Evolutionary conservation across 2,888 invertebrate genomes (phyloP).

Genomic region (Tipula lateralis): DNA sequence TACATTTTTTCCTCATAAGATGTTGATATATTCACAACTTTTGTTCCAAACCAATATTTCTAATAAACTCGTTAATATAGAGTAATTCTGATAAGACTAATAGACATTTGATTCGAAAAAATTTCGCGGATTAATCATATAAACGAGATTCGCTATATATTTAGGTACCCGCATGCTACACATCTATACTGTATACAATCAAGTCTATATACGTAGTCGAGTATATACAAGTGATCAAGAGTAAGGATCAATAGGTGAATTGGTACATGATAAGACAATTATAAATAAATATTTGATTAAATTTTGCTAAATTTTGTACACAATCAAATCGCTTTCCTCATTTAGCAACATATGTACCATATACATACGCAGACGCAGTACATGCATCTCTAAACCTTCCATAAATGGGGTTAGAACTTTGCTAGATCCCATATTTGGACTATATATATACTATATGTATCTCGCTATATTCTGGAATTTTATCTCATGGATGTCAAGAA

Average conservation of each 20-base stretch:
- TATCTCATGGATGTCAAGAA: slow-evolving; percentile 11
- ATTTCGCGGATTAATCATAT: neutral
- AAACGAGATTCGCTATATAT: neutral
- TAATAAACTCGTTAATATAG: neutral
- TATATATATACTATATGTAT: neutral
- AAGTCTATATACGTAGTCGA: neutral
- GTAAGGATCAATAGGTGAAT: neutral
- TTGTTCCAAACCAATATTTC: no score
- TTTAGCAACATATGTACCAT: neutral
- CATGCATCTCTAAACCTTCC: neutral
- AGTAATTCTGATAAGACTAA: neutral
- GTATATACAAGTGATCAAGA: neutral
- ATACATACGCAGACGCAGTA: neutral
- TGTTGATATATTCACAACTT: no score
- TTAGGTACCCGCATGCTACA: neutral
- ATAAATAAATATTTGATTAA: neutral
- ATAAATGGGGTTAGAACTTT: neutral
- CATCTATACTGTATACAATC: no score
- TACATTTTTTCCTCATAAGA: no score
- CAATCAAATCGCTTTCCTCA: neutral
- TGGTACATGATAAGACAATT: neutral
- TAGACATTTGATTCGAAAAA: neutral
- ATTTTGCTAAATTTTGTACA: neutral
- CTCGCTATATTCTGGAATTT: neutral
- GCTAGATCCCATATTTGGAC: neutral